phyloP scores from a whole-genome alignment of 2,797 vertebrate species.

The Clarias platycephalus region DNA sequence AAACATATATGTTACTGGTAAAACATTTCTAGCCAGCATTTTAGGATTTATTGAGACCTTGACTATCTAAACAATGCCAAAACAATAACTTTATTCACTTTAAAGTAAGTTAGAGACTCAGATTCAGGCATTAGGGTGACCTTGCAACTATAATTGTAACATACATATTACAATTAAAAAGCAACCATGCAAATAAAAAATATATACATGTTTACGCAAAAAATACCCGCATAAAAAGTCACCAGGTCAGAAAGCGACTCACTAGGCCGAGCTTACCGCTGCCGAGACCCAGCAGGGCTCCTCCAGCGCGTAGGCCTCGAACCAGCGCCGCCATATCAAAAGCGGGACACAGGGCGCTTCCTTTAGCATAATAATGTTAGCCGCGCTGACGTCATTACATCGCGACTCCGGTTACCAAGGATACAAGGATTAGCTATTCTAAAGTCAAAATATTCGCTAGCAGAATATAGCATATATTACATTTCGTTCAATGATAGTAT shows the following conservation, averaged over 20 bases:
- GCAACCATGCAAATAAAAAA: neutral
- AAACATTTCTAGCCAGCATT: neutral
- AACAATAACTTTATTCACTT: neutral
- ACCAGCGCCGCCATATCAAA: slow-evolving; percentile 76
- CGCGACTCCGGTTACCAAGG: neutral
- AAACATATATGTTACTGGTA: no score
- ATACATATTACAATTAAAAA: neutral
- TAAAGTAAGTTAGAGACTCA: neutral
- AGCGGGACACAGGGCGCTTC: slow-evolving; percentile 29
- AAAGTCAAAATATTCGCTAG: neutral
- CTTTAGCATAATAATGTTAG: slow-evolving; percentile 50
- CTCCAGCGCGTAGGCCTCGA: slow-evolving; percentile 70
- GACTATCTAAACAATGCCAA: neutral
- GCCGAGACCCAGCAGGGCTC: slow-evolving; percentile 65
- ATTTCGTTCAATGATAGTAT: neutral
- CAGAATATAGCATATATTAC: neutral
- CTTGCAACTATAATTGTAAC: neutral
- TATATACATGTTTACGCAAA: neutral
- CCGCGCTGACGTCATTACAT: neutral
- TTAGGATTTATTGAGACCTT: no score
- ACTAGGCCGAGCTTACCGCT: slow-evolving; percentile 59
- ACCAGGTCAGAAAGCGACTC: neutral
- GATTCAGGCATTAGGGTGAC: slow-evolving; percentile 4
- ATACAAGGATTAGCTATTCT: neutral
- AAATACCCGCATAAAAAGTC: neutral